These are phyloP conservation scores for Tauraco hartlaubi DNA, from an alignment of 2,797 vertebrate species.

Conservation along the genomic window DNA sequence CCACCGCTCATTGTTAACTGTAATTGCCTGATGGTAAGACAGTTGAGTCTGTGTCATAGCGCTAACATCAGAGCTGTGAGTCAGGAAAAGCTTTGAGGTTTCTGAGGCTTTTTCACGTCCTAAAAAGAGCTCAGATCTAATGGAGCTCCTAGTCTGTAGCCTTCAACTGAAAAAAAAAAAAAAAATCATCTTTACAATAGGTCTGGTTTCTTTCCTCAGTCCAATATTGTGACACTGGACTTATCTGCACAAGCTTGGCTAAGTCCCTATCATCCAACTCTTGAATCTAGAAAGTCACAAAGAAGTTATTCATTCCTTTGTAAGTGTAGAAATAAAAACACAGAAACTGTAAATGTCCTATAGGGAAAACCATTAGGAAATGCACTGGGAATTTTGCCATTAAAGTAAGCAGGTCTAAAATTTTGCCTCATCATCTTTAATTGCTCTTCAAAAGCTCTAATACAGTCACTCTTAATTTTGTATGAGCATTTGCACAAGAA, in stretches of 20 bases:
- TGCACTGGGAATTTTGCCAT: neutral
- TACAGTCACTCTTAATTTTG: neutral
- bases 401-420: neutral
- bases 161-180: neutral
- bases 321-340: neutral
- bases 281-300: neutral
- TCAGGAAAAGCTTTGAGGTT: neutral
- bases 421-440: constrained; percentile 5
- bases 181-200: neutral
- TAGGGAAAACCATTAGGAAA: neutral
- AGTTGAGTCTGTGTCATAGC: neutral
- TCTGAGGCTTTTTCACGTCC: neutral
- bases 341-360: neutral
- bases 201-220: neutral
- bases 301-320: neutral
- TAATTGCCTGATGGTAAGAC: neutral
- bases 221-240: fast-evolving
- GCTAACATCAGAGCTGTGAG: neutral
- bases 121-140: neutral
- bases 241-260: neutral
- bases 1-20: neutral
- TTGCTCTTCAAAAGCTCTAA: constrained; percentile 1
- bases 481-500: neutral
- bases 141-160: neutral
- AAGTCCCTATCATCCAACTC: neutral